phyloP scores from a whole-genome alignment of 2,797 vertebrate species.

The Eidolon dupreanum region DNA sequence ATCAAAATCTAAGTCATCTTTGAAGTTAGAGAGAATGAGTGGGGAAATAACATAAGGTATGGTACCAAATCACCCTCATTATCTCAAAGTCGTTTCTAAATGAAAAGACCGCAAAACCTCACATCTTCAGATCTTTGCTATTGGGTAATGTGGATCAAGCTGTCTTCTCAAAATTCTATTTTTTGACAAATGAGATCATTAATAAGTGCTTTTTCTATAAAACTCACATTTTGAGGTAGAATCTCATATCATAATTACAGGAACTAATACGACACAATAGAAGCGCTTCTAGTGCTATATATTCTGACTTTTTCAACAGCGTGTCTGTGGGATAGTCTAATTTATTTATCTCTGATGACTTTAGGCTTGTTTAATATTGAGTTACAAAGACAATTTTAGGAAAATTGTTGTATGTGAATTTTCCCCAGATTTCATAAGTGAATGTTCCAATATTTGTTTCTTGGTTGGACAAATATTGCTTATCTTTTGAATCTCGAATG shows the following conservation, averaged over 20 bases:
- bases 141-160: neutral
- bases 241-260: neutral
- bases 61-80: neutral
- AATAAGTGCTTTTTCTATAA: neutral
- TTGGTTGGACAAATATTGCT: slow-evolving; percentile 21
- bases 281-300: fast-evolving
- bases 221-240: slow-evolving; percentile 21
- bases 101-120: neutral
- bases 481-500: slow-evolving; percentile 32
- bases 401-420: neutral
- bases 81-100: neutral
- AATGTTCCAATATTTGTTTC: slow-evolving; percentile 26
- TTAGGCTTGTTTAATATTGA: neutral
- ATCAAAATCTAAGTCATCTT: neutral
- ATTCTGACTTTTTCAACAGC: neutral
- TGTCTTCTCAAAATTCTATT: neutral
- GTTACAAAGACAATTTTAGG: neutral
- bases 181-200: slow-evolving; percentile 2
- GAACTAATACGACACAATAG: neutral
- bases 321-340: neutral
- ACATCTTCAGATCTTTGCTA: neutral
- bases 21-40: neutral
- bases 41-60: neutral
- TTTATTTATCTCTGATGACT: neutral
- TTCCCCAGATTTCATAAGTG: neutral